Percentiles rank a stretch among this genome's conserved stretches.
phyloP scores from a whole-genome alignment of 2,797 vertebrate species.

The Hypotaenidia philippensis region DNA sequence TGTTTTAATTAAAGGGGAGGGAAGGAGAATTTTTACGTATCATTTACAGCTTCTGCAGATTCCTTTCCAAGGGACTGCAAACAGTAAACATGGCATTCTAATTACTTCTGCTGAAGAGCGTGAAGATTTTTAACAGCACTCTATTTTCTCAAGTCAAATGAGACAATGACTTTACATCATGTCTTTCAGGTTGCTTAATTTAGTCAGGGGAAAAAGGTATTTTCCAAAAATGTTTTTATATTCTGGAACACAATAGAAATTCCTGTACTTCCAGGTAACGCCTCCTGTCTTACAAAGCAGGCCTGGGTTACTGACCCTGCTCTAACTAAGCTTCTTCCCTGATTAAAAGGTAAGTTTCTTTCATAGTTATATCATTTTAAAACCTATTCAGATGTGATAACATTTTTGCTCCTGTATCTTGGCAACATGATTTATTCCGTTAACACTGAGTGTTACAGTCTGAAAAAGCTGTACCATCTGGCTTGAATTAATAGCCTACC shows the following conservation, averaged over 20 bases:
- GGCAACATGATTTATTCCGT: constrained; percentile 86
- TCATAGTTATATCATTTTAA: constrained; percentile 74
- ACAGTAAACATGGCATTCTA: neutral
- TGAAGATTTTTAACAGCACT: neutral
- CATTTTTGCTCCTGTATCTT: constrained; percentile 83
- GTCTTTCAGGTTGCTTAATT: neutral
- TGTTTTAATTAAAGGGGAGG: neutral
- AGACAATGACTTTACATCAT: neutral
- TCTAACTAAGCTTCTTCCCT: constrained; percentile 58
- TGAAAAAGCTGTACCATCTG: constrained; percentile 85
- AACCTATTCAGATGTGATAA: constrained; percentile 83
- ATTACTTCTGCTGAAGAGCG: neutral
- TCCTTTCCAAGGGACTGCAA: neutral
- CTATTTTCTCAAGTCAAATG: neutral
- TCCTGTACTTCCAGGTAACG: constrained; percentile 34
- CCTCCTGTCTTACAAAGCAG: constrained; percentile 2
- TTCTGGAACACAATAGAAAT: constrained; percentile 57
- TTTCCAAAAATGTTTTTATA: constrained; percentile 50
- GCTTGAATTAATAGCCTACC: constrained; percentile 85
- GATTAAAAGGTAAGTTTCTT: constrained; percentile 76
- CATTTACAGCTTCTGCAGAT: neutral
- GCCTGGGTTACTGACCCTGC: constrained; percentile 41
- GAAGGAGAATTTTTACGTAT: neutral
- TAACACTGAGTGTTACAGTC: constrained; percentile 79
- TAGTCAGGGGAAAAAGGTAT: neutral